These are phyloP conservation scores for Cordylochernes scorpioides DNA, from an alignment of 2,888 invertebrate genomes.

Conservation along the genomic window DNA sequence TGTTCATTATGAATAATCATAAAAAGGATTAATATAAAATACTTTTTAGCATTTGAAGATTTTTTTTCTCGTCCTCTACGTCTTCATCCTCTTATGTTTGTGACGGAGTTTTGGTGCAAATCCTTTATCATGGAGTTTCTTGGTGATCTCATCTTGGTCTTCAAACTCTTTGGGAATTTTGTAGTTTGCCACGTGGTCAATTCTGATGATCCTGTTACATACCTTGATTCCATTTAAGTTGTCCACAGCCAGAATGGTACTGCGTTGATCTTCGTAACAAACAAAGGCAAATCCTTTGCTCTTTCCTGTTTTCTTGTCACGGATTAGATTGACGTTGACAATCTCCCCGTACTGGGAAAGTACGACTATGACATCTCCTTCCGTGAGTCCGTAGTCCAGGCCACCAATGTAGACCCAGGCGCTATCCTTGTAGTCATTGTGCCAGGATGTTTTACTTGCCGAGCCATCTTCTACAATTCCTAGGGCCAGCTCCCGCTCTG, in stretches of 20 bases:
- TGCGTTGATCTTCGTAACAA: constrained; percentile 94
- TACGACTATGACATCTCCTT: constrained; percentile 70
- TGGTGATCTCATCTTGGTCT: too few relatives aligned
- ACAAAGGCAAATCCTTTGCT: constrained; percentile 81
- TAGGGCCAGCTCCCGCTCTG: constrained; percentile 55
- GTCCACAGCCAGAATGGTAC: constrained; percentile 81
- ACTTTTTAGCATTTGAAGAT: too few relatives aligned
- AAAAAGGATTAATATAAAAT: too few relatives aligned
- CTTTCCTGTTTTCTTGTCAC: constrained; percentile 80
- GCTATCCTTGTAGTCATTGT: constrained; percentile 63
- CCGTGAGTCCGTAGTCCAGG: constrained; percentile 68
- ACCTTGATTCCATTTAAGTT: constrained; percentile 90
- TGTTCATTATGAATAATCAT: too few relatives aligned
- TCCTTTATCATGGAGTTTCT: too few relatives aligned
- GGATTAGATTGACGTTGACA: constrained; percentile 73
- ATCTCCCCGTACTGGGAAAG: constrained; percentile 96
- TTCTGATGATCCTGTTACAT: constrained; percentile 42
- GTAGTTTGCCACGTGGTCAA: constrained; percentile 87
- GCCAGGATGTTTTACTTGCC: constrained; percentile 69
- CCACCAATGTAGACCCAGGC: constrained; percentile 95
- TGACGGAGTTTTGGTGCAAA: too few relatives aligned
- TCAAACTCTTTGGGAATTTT: constrained; percentile 73
- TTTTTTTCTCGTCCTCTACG: too few relatives aligned
- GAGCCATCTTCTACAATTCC: too few relatives aligned
- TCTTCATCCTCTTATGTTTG: too few relatives aligned